Percentiles rank a stretch among this genome's conserved stretches.
phyloP scores from a whole-genome alignment of 2,888 invertebrate species.

The Parelbella ahira region DNA sequence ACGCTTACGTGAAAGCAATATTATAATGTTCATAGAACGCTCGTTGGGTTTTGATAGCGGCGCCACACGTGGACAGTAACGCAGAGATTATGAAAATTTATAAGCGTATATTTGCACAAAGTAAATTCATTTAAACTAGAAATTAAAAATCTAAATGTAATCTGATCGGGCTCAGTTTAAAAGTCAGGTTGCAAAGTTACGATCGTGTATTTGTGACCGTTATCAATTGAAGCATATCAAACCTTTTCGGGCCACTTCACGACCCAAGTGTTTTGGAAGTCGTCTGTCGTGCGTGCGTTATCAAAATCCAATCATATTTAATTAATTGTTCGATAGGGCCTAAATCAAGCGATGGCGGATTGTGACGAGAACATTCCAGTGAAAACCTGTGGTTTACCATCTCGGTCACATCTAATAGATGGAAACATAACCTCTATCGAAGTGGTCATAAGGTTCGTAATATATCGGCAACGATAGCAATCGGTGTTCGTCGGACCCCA shows the following conservation, averaged over 20 bases:
- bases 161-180: too few relatives aligned
- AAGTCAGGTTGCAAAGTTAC: too few relatives aligned
- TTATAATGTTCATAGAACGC: constrained; percentile 35
- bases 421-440: constrained; percentile 24
- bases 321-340: constrained; percentile 38
- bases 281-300: not conserved
- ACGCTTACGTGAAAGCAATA: constrained; percentile 70
- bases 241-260: not conserved
- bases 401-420: constrained; percentile 30
- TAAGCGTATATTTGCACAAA: too few relatives aligned
- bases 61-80: too few relatives aligned
- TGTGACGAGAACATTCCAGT: constrained; percentile 70
- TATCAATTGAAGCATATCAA: constrained; percentile 20
- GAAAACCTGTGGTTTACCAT: constrained; percentile 36
- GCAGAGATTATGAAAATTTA: too few relatives aligned
- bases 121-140: too few relatives aligned
- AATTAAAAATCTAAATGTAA: too few relatives aligned
- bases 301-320: constrained; percentile 6
- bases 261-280: not conserved
- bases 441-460: constrained; percentile 32
- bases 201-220: too few relatives aligned
- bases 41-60: constrained; percentile 4
- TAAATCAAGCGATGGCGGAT: constrained; percentile 45
- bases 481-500: constrained; percentile 48
- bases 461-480: constrained; percentile 51